Base-by-base conservation (phyloP, 1,140 invertebrate genomes). In the Apocrypta bakeri region DNA sequence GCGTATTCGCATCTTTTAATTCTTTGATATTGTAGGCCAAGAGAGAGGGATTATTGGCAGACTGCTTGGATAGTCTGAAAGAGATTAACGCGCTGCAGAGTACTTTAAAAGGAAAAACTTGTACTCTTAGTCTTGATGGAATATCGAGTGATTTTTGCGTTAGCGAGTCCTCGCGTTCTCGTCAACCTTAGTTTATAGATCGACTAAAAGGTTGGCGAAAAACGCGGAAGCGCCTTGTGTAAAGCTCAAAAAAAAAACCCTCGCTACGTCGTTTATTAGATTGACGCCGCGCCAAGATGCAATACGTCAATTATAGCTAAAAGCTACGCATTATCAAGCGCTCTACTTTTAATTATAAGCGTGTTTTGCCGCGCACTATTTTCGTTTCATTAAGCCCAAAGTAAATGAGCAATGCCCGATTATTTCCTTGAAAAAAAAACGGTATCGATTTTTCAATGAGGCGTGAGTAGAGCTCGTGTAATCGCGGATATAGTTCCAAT, bases 331-430 rank as follows among this genome's bases (percentile, higher is more conserved):
- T 80, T 80, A 80, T 73, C 78, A 80, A 63, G 40, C 37, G 69
- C 61, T 29, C 42, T 64, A 73, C 69, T 72, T 69, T 79, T 37
- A 42, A 25, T 56, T 80, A 66, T 9, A 66, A 29, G 63, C 63
- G 24, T 21, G 48, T n/a, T 56, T 17, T 21, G 6, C n/a, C 27
- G 17, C 21, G 12, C 27, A 27, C 11, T n/a, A 31, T 71, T 73
- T 72, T 40, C 42, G 63, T 80, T 73, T 80, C 78, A 81, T 81
- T 81, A 75, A 56, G 61, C 76, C 63, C 1, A 17, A 66, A 66
- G 48, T 56, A 56, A 56, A 56, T 56, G 48, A n/a, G 48, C n/a
- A 56, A 56, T 56, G 48, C 48, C 48, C n/a, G 48, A 9, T 17
- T 21, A 56, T 12, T 17, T 48, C 48, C 14, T 56, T 56, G 48